Evolutionary conservation across 35 echinoderm and acorn worm genomes (phyloP).

Genomic region (Eucidaris tribuloides): DNA sequence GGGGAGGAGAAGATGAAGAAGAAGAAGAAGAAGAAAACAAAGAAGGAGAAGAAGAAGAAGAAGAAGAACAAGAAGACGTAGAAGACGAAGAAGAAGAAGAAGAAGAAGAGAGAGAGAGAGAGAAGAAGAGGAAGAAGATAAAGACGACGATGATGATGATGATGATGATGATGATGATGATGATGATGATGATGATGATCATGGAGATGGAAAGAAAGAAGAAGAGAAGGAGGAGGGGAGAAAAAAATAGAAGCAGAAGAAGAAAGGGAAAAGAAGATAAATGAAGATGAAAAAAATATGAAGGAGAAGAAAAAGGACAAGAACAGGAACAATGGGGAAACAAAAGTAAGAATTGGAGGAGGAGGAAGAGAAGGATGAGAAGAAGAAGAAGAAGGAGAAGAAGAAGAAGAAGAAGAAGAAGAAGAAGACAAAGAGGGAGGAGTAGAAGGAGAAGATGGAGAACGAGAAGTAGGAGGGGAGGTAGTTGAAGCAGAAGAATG

Average conservation of each 20-base stretch:
- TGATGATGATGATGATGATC: neutral
- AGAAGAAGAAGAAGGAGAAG: neutral
- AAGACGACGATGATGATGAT: neutral
- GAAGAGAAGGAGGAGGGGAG: neutral
- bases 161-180: no score
- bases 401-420: neutral
- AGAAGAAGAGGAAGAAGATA: neutral
- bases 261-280: neutral
- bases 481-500: neutral
- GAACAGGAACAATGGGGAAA: neutral
- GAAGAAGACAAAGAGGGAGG: neutral
- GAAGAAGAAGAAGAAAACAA: neutral
- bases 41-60: neutral
- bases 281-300: neutral
- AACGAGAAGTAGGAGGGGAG: no score
- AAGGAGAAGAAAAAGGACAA: neutral
- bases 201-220: neutral
- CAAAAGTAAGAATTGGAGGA: no score
- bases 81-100: neutral
- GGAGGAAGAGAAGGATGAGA: no score
- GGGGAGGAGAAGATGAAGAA: neutral
- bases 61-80: neutral
- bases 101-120: neutral
- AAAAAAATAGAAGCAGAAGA: neutral
- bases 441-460: no score